A percentile compares a stretch with the other conserved stretches of the same genome.
Evolutionary conservation across 1,140 invertebrate genomes (phyloP).

Genomic region (Telenomus remus): DNA sequence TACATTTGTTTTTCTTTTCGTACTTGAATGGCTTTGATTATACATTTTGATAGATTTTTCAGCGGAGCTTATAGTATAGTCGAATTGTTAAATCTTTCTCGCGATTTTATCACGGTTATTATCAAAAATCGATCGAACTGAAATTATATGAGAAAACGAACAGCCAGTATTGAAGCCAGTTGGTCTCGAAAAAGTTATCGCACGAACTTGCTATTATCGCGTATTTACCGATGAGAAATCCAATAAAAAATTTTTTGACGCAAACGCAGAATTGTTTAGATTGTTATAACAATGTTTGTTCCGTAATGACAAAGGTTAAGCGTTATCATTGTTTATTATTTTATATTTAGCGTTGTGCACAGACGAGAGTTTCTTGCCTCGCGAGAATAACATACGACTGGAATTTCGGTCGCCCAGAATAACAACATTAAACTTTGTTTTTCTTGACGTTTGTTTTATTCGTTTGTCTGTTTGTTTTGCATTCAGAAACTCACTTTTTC

Average conservation of each 20-base stretch:
- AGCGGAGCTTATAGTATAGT: background rate
- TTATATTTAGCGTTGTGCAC: slow-evolving; percentile 11
- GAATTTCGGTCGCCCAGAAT: slow-evolving; percentile 2
- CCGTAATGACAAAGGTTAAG: slow-evolving; percentile 8
- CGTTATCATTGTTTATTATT: slow-evolving; percentile 37
- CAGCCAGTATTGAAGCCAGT: slow-evolving; percentile 14
- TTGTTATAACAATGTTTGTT: slow-evolving; percentile 23
- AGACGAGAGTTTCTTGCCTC: background rate
- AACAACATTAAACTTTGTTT: background rate
- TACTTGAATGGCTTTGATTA: too few species aligned
- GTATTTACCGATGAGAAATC: slow-evolving; percentile 24
- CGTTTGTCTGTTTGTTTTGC: too few species aligned
- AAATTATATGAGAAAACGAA: slow-evolving; percentile 20
- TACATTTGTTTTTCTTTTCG: too few species aligned
- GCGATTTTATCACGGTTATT: background rate
- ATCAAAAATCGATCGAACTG: slow-evolving; percentile 14
- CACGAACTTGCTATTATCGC: slow-evolving; percentile 19
- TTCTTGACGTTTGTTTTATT: too few species aligned
- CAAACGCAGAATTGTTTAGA: slow-evolving; percentile 15
- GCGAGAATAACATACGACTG: background rate
- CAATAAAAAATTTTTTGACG: slow-evolving; percentile 18
- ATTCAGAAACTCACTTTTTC: too few species aligned
- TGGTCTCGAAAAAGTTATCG: slow-evolving; percentile 17
- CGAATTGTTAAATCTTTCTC: background rate
- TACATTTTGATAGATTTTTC: background rate